Base-by-base conservation (phyloP, 2,888 invertebrate species). In the Yponomeuta plumbellus region DNA sequence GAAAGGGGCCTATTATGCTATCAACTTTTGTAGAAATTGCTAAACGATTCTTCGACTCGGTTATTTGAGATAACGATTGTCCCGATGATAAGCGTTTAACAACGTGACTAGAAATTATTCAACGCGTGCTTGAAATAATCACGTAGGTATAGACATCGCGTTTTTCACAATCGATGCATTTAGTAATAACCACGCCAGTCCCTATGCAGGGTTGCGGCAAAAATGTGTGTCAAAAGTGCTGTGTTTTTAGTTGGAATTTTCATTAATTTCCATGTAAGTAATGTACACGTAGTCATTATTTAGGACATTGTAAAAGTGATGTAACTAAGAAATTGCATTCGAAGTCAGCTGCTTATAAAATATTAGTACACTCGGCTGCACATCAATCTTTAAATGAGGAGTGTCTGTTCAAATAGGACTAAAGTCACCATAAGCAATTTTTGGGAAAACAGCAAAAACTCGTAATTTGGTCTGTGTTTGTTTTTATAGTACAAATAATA, bases 251-350 rank as follows among this genome's bases (percentile, higher is more conserved):
- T 59, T 22, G 13, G 21, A 11, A 21, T 23, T 13, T 59, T 21
- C 11, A 22, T 11, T 21, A 22, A 59, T 59, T 22, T 59, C 23
- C 23, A 23, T 59, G 59, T 59, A 59, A 59, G 59, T 59, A 59
- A 8, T 57, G n/a, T 0, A 1, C 1, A 52, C 44, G 4, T 52
- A 52, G n/a, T 57, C 10, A 56, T 56, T 56, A 5, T 11, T 1
- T 56, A n/a, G 56, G 6, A 20, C n/a, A n/a, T n/a, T n/a, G 1
- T 13, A 57, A 57, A 57, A 20, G 8, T 0, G 0, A 4, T 8
- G 1, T 34, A 8, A 6, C 5, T 34, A 34, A 26, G 26, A 26
- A 26, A 26, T 26, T n/a, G n/a, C n/a, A n/a, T n/a, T n/a, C n/a
- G n/a, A n/a, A 34, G 34, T 8, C 8, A 6, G 34, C 6, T 34